Base-by-base conservation (phyloP, 1,140 invertebrate genomes). In the Aphis craccivora region DNA sequence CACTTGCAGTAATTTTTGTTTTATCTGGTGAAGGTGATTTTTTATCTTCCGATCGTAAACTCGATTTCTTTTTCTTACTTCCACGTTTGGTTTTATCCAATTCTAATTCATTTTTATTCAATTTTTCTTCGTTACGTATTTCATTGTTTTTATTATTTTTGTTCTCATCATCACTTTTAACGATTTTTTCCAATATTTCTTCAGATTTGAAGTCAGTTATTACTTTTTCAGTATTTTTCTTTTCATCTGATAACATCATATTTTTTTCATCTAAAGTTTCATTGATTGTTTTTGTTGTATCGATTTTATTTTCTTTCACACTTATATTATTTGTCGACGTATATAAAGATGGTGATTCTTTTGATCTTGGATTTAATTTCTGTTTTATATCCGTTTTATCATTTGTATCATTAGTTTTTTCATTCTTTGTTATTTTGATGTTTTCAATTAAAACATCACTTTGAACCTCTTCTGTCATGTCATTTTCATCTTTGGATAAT, bases 1-100 rank as follows among this genome's bases (percentile, higher is more conserved):
- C 94, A 51, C 94, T 91, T 88, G 95, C 94, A 18, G 87, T 92
- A 93, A 94, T 92, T n/a, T 94, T 94, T 87, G 94, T 55, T 87
- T 84, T 94, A 93, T 94, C 93, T 93, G 94, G 90, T 81, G 81
- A 93, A 48, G 83, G 67, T 94, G 88, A 76, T 55, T 45, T 86
- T 86, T 53, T 86, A 94, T 92, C 87, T 89, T 94, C 94, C 93
- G 94, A 93, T 94, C 94, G 90, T 93, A 93, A 55, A 8, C 7
- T 86, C 43, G 83, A 51, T 88, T 91, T 53, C 93, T 94, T 88
- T 92, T 88, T 60, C 40, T 93, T 93, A 51, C 43, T 45, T 25
- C 93, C 84, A 1, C 25, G 40, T 86, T 86, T 43, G 2, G 2
- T 53, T 60, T 94, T 48, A 60, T 35, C 67, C 43, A 9, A 88